Evolutionary conservation across 64 coral and sea anemone genomes (phyloP).

Genomic region (Dendrophyllia cribrosa): DNA sequence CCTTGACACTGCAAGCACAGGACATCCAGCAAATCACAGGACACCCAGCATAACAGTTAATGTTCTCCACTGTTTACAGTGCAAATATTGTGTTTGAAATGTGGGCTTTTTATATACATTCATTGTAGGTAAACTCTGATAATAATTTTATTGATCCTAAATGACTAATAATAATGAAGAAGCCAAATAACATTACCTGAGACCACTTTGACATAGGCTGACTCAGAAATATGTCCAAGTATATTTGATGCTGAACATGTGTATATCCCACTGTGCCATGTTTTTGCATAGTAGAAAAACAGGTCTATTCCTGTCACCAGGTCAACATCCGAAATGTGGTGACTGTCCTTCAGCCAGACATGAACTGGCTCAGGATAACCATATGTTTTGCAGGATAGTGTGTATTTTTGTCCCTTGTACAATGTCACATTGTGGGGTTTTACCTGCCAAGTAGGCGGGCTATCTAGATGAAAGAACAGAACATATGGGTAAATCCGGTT

Average conservation of each 20-base stretch:
- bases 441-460: constrained; percentile 35
- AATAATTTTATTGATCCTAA: too few species aligned
- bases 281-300: not conserved
- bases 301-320: not conserved
- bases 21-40: too few species aligned
- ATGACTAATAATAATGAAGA: too few species aligned
- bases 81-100: too few species aligned
- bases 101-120: too few species aligned
- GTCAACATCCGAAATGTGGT: not conserved
- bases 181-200: not conserved
- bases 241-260: constrained; percentile 45
- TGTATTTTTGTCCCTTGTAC: constrained; percentile 36
- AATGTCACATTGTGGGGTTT: constrained; percentile 58
- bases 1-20: too few species aligned
- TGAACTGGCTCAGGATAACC: constrained; percentile 35
- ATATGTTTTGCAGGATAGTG: constrained; percentile 22
- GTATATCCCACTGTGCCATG: constrained; percentile 17
- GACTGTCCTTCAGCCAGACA: not conserved
- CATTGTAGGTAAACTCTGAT: too few species aligned
- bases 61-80: too few species aligned
- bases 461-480: not conserved
- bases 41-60: too few species aligned
- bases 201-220: constrained; percentile 40
- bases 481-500: not conserved
- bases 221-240: constrained; percentile 23